Evolutionary conservation across 1,140 invertebrate species (phyloP).

Genomic region (Drosophila kepulauana): DNA sequence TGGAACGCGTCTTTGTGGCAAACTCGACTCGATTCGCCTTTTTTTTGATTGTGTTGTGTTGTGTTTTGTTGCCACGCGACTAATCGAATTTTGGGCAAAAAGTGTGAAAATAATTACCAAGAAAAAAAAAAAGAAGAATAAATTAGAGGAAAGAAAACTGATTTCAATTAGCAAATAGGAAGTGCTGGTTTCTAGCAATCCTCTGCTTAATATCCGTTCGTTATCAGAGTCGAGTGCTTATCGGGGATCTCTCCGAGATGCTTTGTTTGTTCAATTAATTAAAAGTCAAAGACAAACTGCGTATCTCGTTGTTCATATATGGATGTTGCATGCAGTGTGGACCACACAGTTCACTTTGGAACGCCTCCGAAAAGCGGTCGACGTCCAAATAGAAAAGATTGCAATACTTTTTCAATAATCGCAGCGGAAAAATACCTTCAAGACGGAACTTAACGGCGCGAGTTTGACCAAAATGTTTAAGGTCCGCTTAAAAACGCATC

Average conservation of each 20-base stretch:
- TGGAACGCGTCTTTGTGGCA: conserved; percentile 28
- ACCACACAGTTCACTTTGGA: conserved; percentile 58
- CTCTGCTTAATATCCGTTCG: conserved; percentile 60
- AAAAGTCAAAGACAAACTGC: conserved; percentile 61
- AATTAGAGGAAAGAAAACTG: not conserved
- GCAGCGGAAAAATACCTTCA: conserved; percentile 54
- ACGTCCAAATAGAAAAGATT: conserved; percentile 11
- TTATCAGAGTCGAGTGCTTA: conserved; percentile 59
- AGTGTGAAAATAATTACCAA: conserved; percentile 48
- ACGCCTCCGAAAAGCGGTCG: conserved; percentile 33
- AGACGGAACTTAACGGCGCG: conserved; percentile 76
- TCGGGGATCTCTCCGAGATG: conserved; percentile 31
- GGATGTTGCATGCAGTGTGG: conserved; percentile 39
- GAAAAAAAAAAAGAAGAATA: not conserved
- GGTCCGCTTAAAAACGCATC: conserved; percentile 74
- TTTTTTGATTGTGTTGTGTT: too few species aligned
- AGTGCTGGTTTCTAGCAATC: conserved; percentile 17
- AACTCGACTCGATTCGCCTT: not conserved
- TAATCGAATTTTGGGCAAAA: not conserved
- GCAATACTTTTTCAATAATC: conserved; percentile 15
- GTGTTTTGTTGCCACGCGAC: conserved; percentile 9
- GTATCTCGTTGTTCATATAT: conserved; percentile 48
- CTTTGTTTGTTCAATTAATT: conserved; percentile 79
- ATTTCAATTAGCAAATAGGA: conserved; percentile 43
- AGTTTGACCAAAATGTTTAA: conserved; percentile 82